Evolutionary conservation across 2,797 vertebrate species (phyloP), one percentile per base, ranked within the genome.

Genomic region (Protosalanx chinensis): DNA sequence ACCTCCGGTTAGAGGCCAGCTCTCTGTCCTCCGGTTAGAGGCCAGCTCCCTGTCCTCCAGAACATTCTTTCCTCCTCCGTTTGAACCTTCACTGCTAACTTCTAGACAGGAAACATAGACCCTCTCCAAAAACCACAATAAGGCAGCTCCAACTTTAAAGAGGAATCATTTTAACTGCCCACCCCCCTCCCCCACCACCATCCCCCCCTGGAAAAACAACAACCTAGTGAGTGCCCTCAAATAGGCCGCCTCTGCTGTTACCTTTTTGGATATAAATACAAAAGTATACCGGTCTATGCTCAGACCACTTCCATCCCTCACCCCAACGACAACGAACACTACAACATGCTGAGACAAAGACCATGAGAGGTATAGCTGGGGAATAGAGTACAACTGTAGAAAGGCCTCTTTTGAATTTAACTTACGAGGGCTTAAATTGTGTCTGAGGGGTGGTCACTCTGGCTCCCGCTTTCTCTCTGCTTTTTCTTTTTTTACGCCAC

Each of bases 161-260:
- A 88, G 86, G 84, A 74, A 76, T 88, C 82, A 89, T 87, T 86
- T 79, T 77, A 77, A 85, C 85, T 84, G 78, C 30, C 41, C 41
- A 35, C 3, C 41, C 41, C 41, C 1, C 23, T 27, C 23, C 23
- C 23, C 23, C 23, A 27, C 23, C 41, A 8, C 35, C 35, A 37
- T 3, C 73, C 76, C 86, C 70, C 81, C 51, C 76, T 81, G 79
- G 79, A 89, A 90, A 90, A 88, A 89, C 86, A 88, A 87, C 82
- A 83, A 85, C 90, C 90, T 86, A 91, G 67, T 1, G 81, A 82
- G 76, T 61, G 71, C 76, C 86, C 88, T 90, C 85, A 92, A 89
- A 90, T 83, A 79, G 76, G 73, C 81, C 49, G 71, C 74, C 70
- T 72, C 35, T 33, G 59, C 61, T 51, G 73, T 76, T 76, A 79